Conservation (phyloP, 30 jellyfish, hydroid and myxozoan species). For the Nemopilema nomurai region DNA sequence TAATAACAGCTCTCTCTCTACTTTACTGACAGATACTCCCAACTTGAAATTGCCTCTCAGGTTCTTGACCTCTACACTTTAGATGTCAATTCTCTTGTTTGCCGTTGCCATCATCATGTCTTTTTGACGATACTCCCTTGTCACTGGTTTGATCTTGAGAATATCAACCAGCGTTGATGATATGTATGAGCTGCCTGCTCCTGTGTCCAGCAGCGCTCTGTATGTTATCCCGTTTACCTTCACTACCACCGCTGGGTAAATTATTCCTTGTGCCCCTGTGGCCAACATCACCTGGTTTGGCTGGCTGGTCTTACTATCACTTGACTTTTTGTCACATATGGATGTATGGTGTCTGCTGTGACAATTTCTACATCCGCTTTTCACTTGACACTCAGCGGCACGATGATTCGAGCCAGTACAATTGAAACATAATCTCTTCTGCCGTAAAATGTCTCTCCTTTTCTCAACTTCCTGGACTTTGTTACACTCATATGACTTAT, state of each 20-base stretch:
- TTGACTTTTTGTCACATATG: conserved; percentile 42
- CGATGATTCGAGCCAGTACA: conserved; percentile 76
- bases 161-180: conserved; percentile 37
- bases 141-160: conserved; percentile 13
- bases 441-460: conserved; percentile 41
- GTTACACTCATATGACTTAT: conserved; percentile 19
- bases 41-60: conserved; percentile 26
- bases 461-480: conserved; percentile 23
- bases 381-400: conserved; percentile 52
- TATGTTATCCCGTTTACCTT: conserved; percentile 49
- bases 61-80: conserved; percentile 8
- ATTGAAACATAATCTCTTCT: conserved; percentile 69
- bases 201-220: conserved; percentile 54
- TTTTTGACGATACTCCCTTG: conserved; percentile 33
- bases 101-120: conserved; percentile 65
- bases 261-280: conserved; percentile 30
- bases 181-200: conserved; percentile 56
- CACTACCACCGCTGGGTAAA: conserved; percentile 52
- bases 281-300: conserved; percentile 11
- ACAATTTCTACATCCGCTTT: conserved; percentile 49
- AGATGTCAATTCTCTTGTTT: conserved; percentile 49
- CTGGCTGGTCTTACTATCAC: conserved; percentile 30
- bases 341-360: conserved; percentile 66
- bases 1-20: conserved; percentile 38
- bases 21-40: conserved; percentile 45